A percentile compares a stretch with the other conserved stretches of the same genome.
phyloP scores from a whole-genome alignment of 2,797 vertebrate genomes.

The Amblyopsis hoosieri region DNA sequence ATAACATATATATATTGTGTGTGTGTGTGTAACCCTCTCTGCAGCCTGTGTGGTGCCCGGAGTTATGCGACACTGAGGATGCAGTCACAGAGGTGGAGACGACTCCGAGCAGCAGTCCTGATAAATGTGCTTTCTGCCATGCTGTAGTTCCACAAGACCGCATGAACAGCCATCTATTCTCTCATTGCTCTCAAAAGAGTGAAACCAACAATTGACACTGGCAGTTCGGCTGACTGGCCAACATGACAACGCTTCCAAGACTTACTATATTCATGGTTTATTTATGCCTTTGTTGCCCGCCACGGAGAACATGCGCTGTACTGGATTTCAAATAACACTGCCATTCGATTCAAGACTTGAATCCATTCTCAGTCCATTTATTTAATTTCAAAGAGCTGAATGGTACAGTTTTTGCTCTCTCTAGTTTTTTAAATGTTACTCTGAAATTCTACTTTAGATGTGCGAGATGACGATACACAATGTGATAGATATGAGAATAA shows the following conservation, averaged over 20 bases:
- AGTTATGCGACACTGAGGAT: conserved; percentile 71
- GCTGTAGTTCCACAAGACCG: conserved; percentile 87
- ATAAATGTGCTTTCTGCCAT: conserved; percentile 92
- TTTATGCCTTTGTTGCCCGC: conserved; percentile 48
- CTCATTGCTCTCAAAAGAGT: conserved; percentile 85
- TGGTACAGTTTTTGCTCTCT: conserved; percentile 66
- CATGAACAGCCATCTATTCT: conserved; percentile 96
- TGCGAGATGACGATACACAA: conserved; percentile 43
- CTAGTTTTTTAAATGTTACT: conserved; percentile 58
- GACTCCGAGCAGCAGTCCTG: conserved; percentile 75
- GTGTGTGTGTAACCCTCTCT: conserved; percentile 70
- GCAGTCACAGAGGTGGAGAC: conserved; percentile 69
- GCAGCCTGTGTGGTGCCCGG: conserved; percentile 90
- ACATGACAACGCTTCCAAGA: conserved; percentile 52
- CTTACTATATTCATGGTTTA: conserved; percentile 56
- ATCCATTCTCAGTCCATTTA: conserved; percentile 65
- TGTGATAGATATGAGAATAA: conserved; percentile 63
- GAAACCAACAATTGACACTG: conserved; percentile 79
- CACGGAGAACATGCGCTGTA: conserved; percentile 62
- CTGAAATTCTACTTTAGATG: conserved; percentile 55
- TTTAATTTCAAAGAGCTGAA: conserved; percentile 77
- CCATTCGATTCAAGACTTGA: conserved; percentile 65
- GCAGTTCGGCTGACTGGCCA: conserved; percentile 47
- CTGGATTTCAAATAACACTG: conserved; percentile 68
- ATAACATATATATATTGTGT: conserved; percentile 42